Evolutionary conservation across 2,888 invertebrate species (phyloP), one percentile per base, ranked within the genome.

Genomic region (Parnassius smintheus): DNA sequence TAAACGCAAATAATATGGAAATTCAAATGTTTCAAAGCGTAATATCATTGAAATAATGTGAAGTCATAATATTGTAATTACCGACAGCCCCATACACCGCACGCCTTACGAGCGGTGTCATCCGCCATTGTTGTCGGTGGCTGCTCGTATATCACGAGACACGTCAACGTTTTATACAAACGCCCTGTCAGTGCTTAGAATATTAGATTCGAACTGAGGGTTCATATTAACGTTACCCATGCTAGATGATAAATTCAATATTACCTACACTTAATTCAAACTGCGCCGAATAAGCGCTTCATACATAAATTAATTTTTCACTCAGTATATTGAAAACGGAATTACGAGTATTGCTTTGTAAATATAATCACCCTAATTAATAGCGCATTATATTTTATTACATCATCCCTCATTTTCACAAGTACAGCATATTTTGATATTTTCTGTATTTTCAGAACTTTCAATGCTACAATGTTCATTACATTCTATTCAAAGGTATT

Each of bases 11-110:
- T 3, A 58, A 42, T 42, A 44, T 42, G 51, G n/a, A 52, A 44
- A 45, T 52, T 59, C 25, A 25, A 10, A 41, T 41, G 42, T 35
- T 7, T 35, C 35, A 35, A 35, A 50, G 18, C 12, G 2, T 49
- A 41, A 54, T 59, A 50, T 51, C 72, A 72, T 58, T 78, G 74
- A 76, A 84, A 88, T 88, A 86, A 82, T 89, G 88, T 88, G 75
- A 86, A 85, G 88, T 90, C 87, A 90, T 87, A 88, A 85, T 81
- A 82, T 81, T 83, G 82, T 84, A 88, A 89, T 89, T 87, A 88
- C 70, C 71, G 72, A 81, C 18, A 80, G 79, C 73, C 73, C 70
- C 70, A 68, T 69, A 75, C 75, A 73, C 75, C 67, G 64, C 71
- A 75, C 76, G 78, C 74, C 76, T 80, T 80, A 76, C 78, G 80